Conservation (phyloP, 1,140 invertebrate genomes). For the Teleogryllus occipitalis region DNA sequence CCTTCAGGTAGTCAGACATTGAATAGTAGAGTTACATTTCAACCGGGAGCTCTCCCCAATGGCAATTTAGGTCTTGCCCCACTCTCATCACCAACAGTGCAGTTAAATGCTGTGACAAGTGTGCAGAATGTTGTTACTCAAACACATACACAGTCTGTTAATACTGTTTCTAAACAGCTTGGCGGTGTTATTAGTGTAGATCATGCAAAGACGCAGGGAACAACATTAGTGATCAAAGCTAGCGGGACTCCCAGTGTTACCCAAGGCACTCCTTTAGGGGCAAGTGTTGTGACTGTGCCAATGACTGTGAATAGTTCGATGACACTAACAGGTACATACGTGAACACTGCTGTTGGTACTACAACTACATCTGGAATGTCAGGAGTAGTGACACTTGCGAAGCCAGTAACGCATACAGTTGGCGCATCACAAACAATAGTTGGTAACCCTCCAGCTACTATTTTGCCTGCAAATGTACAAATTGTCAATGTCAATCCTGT, state of each 20-base stretch:
- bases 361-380: conserved; percentile 34
- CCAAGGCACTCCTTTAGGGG: conserved; percentile 33
- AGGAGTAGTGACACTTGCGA: conserved; percentile 43
- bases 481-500: conserved; percentile 70
- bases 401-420: conserved; percentile 42
- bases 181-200: conserved; percentile 28
- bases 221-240: conserved; percentile 60
- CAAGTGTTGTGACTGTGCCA: conserved; percentile 56
- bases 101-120: conserved; percentile 27
- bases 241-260: conserved; percentile 33
- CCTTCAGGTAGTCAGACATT: conserved; percentile 37
- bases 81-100: conserved; percentile 34
- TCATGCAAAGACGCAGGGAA: conserved; percentile 48
- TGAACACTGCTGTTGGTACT: conserved; percentile 25
- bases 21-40: conserved; percentile 32
- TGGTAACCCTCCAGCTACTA: conserved; percentile 34
- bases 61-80: conserved; percentile 43
- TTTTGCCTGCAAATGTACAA: conserved; percentile 68
- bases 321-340: conserved; percentile 34
- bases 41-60: conserved; percentile 44
- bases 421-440: conserved; percentile 44
- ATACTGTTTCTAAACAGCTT: conserved; percentile 27
- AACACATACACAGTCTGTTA: conserved; percentile 26
- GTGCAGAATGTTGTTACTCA: conserved; percentile 29
- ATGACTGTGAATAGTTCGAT: conserved; percentile 54